These are phyloP conservation scores for Hecatera dysodea DNA, from an alignment of 2,888 invertebrate species.

Conservation along the genomic window DNA sequence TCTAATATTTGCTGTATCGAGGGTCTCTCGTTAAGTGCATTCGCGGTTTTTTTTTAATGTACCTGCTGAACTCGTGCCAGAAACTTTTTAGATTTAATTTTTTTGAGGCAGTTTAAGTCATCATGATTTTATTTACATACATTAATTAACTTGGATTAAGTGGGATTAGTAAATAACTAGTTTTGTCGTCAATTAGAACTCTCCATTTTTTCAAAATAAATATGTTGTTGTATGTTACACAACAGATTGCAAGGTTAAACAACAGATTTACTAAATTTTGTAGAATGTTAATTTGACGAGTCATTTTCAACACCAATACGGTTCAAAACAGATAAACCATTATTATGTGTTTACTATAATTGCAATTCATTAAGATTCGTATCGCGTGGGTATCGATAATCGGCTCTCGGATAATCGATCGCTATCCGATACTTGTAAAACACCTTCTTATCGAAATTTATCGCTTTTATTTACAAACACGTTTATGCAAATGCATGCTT, in stretches of 20 bases:
- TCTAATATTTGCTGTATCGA: slow-evolving; percentile 2
- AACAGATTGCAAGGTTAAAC: no score
- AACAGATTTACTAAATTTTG: not conserved
- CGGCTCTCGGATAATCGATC: slow-evolving; percentile 68
- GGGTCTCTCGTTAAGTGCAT: no score
- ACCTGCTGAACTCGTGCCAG: not conserved
- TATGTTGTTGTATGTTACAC: no score
- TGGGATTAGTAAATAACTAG: no score
- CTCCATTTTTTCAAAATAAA: not conserved
- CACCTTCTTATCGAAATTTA: slow-evolving; percentile 65
- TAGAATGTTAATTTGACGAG: not conserved
- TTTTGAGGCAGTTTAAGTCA: no score
- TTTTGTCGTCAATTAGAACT: not conserved
- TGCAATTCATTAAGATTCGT: slow-evolving; percentile 61
- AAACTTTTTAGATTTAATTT: not conserved
- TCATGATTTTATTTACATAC: no score
- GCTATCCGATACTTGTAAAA: slow-evolving; percentile 73
- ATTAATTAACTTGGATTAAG: no score
- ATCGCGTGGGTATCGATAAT: slow-evolving; percentile 69
- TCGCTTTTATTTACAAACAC: slow-evolving; percentile 39
- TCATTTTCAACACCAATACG: not conserved
- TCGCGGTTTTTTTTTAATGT: not conserved
- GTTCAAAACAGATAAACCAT: slow-evolving; percentile 42
- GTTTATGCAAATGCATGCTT: slow-evolving; percentile 7
- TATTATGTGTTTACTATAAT: slow-evolving; percentile 62